A percentile compares a stretch with the other conserved stretches of the same genome.
Conservation (phyloP, 2,888 invertebrate species). For the Adela reaumurella region DNA sequence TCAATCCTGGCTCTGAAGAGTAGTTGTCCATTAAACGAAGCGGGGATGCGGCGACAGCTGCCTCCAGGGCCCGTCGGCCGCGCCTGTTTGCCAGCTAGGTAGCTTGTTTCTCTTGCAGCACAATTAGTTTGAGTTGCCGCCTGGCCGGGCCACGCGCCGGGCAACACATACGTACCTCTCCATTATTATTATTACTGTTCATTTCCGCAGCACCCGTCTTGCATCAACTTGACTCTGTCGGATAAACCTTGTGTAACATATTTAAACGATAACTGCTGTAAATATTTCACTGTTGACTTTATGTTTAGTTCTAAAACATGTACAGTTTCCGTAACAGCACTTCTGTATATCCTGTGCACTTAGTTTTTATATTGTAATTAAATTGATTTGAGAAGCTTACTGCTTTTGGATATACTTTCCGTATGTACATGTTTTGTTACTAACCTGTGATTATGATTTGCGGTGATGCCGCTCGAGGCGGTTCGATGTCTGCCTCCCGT, state of each 20-base stretch:
- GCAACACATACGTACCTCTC: slow-evolving; percentile 3
- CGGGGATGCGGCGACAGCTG: slow-evolving; percentile 15
- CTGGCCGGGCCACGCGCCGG: slow-evolving; percentile 37
- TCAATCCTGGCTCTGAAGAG: slow-evolving; percentile 55
- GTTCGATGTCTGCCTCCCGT: slow-evolving; percentile 31
- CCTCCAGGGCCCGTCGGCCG: slow-evolving; percentile 11
- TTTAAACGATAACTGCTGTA: slow-evolving; percentile 49
- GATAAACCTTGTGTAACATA: slow-evolving; percentile 51
- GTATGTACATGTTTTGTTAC: slow-evolving; percentile 57
- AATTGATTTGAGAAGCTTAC: slow-evolving; percentile 49
- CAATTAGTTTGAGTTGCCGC: slow-evolving; percentile 70
- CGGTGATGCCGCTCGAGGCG: slow-evolving; percentile 25
- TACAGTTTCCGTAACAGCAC: slow-evolving; percentile 57
- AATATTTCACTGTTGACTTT: slow-evolving; percentile 54
- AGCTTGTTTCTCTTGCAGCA: slow-evolving; percentile 69
- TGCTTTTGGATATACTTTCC: slow-evolving; percentile 42
- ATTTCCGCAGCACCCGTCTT: slow-evolving; percentile 58
- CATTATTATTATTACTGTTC: slow-evolving; percentile 34
- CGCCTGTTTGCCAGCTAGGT: slow-evolving; percentile 18
- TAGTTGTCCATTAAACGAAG: slow-evolving; percentile 49
- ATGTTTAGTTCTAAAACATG: slow-evolving; percentile 60
- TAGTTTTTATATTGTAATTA: slow-evolving; percentile 32
- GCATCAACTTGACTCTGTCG: slow-evolving; percentile 49
- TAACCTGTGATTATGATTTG: slow-evolving; percentile 45
- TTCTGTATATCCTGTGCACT: slow-evolving; percentile 55